These are phyloP conservation scores for Rhopalosiphum maidis DNA, from an alignment of 1,140 invertebrate species.

Conservation along the genomic window DNA sequence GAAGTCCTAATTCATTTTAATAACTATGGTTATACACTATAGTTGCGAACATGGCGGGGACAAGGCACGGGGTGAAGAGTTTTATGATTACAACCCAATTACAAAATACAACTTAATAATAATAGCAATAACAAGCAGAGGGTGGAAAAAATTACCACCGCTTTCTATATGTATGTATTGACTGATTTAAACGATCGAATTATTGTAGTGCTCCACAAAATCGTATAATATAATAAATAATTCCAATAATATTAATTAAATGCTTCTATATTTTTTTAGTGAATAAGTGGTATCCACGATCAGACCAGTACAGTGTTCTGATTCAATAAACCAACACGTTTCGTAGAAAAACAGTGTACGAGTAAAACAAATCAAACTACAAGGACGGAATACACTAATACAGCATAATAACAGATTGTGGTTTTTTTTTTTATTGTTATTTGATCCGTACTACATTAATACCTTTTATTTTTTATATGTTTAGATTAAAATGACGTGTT, in stretches of 20 bases:
- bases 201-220: not conserved
- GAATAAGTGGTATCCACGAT: too few relatives aligned
- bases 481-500: not conserved
- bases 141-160: not conserved
- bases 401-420: too few relatives aligned
- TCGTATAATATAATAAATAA: not conserved
- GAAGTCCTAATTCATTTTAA: constrained; percentile 37
- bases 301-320: too few relatives aligned
- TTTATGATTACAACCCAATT: constrained; percentile 45
- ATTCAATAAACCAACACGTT: too few relatives aligned
- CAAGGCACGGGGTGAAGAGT: too few relatives aligned
- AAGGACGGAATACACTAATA: too few relatives aligned
- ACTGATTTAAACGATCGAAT: not conserved
- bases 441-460: not conserved
- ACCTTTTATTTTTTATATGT: not conserved
- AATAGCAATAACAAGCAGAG: not conserved
- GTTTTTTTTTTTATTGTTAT: too few relatives aligned
- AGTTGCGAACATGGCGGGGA: not conserved
- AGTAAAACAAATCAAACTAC: too few relatives aligned
- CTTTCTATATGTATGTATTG: not conserved
- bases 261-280: too few relatives aligned
- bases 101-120: constrained; percentile 26
- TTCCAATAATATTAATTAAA: not conserved
- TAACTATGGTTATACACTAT: not conserved
- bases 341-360: too few relatives aligned